These are phyloP conservation scores for Melanerpes formicivorus DNA, from an alignment of 2,113 vertebrate species.

Conservation along the genomic window DNA sequence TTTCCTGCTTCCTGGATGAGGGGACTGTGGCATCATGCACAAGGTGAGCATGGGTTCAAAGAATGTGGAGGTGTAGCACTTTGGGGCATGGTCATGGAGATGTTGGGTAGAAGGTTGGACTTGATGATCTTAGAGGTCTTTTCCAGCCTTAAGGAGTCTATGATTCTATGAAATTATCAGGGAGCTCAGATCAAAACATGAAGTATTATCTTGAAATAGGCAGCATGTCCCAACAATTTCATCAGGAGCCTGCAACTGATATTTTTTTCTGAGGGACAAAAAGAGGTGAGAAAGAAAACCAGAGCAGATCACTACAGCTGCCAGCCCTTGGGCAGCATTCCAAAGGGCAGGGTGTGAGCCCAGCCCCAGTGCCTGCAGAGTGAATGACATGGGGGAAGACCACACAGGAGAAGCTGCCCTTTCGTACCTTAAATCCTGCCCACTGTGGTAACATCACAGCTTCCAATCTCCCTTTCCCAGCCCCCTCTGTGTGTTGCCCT, in stretches of 20 bases:
- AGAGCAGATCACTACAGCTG: neutral
- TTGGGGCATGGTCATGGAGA: no score
- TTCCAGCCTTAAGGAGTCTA: no score
- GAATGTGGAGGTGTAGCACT: no score
- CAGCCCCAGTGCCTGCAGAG: neutral
- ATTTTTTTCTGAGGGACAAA: neutral
- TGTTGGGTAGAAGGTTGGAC: no score
- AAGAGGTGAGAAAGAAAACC: neutral
- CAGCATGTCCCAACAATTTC: neutral
- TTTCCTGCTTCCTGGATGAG: neutral
- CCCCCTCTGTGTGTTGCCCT: neutral
- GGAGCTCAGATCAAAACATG: neutral
- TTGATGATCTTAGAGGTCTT: no score
- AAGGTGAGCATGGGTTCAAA: neutral
- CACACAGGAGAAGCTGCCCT: rapidly evolving
- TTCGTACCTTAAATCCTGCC: neutral
- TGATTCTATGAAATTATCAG: neutral
- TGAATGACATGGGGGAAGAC: neutral
- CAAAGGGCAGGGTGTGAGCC: neutral
- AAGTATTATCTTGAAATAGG: neutral
- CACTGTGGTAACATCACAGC: neutral
- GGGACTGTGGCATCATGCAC: neutral
- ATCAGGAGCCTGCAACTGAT: neutral
- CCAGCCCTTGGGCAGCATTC: neutral
- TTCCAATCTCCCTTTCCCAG: neutral